Conservation (phyloP, 2,113 vertebrate species). For the Lanius collurio region DNA sequence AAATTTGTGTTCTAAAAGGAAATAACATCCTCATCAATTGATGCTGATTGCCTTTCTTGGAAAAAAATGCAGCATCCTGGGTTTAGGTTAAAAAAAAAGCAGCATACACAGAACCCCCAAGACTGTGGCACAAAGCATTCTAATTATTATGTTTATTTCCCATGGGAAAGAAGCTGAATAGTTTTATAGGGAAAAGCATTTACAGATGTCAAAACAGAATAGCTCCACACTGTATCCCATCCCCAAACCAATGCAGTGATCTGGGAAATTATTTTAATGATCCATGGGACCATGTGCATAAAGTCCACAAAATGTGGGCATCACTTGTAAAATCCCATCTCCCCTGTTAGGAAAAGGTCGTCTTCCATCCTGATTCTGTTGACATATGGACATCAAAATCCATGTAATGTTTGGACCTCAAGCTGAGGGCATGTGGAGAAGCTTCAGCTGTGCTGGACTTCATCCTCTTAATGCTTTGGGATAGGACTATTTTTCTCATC, state of each 20-base stretch:
- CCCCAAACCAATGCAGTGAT: neutral
- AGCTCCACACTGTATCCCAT: neutral
- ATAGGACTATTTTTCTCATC: neutral
- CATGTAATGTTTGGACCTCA: neutral
- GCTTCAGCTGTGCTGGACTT: neutral
- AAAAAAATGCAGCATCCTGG: neutral
- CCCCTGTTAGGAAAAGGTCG: neutral
- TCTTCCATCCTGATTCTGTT: neutral
- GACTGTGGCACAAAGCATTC: neutral
- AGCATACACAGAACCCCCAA: neutral
- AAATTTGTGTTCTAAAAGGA: neutral
- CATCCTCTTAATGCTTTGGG: neutral
- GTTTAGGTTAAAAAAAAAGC: neutral
- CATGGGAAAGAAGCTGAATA: neutral
- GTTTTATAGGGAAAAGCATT: neutral
- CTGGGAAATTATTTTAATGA: neutral
- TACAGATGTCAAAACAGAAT: neutral
- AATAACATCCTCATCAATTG: neutral
- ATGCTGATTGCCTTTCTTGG: neutral
- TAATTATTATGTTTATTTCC: neutral
- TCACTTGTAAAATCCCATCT: neutral
- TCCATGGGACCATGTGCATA: rapidly evolving
- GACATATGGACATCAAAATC: neutral
- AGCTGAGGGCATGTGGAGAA: neutral
- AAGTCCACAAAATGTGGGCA: neutral